These are phyloP conservation scores for Electrona antarctica DNA, from an alignment of 2,113 vertebrate species.

Conservation along the genomic window DNA sequence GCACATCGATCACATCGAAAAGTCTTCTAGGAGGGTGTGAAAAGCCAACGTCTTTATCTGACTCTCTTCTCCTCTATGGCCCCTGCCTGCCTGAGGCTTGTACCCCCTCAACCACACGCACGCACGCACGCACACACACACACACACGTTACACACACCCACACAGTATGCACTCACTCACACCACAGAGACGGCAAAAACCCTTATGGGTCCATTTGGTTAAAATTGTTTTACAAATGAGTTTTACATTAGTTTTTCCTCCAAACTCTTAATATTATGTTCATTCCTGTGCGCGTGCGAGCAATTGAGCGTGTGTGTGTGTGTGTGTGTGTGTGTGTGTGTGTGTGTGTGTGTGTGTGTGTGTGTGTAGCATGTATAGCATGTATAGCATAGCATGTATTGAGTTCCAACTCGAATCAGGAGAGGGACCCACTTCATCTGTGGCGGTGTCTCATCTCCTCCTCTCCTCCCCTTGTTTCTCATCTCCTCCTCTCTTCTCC, in stretches of 20 bases:
- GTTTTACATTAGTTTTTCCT: slow-evolving; percentile 9
- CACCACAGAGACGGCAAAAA: background rate
- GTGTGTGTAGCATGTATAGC: slow-evolving; percentile 8
- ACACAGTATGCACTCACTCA: background rate
- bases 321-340: background rate
- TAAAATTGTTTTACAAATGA: no score
- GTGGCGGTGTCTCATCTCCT: no score
- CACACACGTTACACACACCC: slow-evolving; percentile 27
- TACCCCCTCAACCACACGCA: slow-evolving; percentile 10
- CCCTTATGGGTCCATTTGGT: no score
- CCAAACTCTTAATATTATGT: slow-evolving; percentile 17
- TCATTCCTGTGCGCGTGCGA: slow-evolving; percentile 18
- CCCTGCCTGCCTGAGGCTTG: slow-evolving; percentile 31
- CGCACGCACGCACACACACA: slow-evolving; percentile 25
- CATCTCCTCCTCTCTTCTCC: no score
- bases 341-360: background rate
- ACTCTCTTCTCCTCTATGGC: slow-evolving; percentile 55
- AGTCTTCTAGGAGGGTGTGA: slow-evolving; percentile 53
- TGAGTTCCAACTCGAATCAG: slow-evolving; percentile 15
- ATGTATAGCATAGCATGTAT: slow-evolving; percentile 45
- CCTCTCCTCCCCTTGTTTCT: no score
- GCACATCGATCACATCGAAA: slow-evolving; percentile 71
- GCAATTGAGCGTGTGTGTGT: background rate
- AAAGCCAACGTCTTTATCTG: slow-evolving; percentile 70
- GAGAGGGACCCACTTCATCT: no score